phyloP scores from a whole-genome alignment of 2,888 invertebrate species.

The Colostygia pectinataria region DNA sequence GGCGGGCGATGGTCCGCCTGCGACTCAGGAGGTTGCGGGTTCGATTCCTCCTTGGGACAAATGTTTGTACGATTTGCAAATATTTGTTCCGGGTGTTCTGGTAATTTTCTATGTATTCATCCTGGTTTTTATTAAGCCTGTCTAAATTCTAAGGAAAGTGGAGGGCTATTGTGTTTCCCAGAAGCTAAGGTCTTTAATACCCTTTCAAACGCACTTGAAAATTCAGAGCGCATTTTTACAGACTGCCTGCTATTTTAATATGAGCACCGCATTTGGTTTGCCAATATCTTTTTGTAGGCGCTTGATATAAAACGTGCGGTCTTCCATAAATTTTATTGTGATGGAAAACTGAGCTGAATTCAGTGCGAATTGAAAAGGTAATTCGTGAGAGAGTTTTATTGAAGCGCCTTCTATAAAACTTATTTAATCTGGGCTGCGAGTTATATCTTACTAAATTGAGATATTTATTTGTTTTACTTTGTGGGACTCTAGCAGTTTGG shows the following conservation, averaged over 20 bases:
- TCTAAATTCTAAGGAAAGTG: conserved; percentile 29
- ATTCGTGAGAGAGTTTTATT: not conserved
- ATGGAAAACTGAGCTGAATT: conserved; percentile 12
- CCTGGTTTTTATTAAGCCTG: conserved; percentile 29
- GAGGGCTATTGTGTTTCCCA: conserved; percentile 29
- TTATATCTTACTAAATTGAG: too few relatives aligned
- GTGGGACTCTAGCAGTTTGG: too few relatives aligned
- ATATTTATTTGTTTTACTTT: too few relatives aligned
- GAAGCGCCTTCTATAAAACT: not conserved
- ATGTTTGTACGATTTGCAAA: too few relatives aligned
- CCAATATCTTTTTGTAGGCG: conserved; percentile 28
- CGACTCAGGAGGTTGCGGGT: too few relatives aligned
- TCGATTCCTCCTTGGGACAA: too few relatives aligned
- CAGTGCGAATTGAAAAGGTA: not conserved
- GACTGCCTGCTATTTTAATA: conserved; percentile 30
- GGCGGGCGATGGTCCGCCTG: too few relatives aligned
- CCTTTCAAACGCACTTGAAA: conserved; percentile 20
- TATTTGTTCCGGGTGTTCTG: too few relatives aligned
- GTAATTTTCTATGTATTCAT: conserved; percentile 29
- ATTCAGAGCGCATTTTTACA: conserved; percentile 24
- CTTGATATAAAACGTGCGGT: conserved; percentile 6
- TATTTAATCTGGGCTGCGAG: too few relatives aligned
- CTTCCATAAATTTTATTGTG: not conserved
- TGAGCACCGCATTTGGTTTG: conserved; percentile 24
- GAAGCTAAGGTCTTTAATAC: conserved; percentile 27